phyloP scores from a whole-genome alignment of 2,113 vertebrate genomes.

The Alectura lathami region DNA sequence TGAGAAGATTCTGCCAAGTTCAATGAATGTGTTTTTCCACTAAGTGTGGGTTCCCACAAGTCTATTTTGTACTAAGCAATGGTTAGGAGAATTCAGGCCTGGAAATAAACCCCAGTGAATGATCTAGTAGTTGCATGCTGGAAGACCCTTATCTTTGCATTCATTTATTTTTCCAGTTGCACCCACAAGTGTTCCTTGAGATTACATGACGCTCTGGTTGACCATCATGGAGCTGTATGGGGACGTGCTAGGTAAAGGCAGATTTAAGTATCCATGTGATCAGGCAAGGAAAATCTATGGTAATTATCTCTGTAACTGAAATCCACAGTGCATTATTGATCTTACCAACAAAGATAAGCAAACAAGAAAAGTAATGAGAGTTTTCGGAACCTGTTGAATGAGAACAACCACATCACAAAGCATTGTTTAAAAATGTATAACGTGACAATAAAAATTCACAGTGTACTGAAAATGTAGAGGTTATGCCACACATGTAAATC shows the following conservation, averaged over 20 bases:
- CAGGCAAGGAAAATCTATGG: background rate
- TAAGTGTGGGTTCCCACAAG: background rate
- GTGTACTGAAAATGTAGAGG: conserved; percentile 37
- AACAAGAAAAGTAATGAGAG: background rate
- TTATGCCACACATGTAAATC: conserved; percentile 32
- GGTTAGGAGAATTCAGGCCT: background rate
- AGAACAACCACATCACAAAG: background rate
- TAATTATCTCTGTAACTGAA: conserved; percentile 31
- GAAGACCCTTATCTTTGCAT: background rate
- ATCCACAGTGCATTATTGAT: conserved; percentile 22
- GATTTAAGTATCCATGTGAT: background rate
- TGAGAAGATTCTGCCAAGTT: conserved; percentile 26
- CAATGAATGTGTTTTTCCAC: background rate
- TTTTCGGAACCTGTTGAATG: background rate
- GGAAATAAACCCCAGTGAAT: background rate
- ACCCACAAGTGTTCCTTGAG: background rate
- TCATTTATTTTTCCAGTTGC: background rate
- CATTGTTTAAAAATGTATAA: conserved; percentile 27
- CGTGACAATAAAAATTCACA: background rate
- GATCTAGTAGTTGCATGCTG: background rate
- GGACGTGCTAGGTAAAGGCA: background rate
- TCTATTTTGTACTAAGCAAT: background rate
- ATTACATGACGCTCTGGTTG: background rate
- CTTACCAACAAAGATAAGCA: conserved; percentile 32
- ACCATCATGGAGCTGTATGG: background rate